phyloP scores from a whole-genome alignment of 2,113 vertebrate species.

The Corvus hawaiiensis region DNA sequence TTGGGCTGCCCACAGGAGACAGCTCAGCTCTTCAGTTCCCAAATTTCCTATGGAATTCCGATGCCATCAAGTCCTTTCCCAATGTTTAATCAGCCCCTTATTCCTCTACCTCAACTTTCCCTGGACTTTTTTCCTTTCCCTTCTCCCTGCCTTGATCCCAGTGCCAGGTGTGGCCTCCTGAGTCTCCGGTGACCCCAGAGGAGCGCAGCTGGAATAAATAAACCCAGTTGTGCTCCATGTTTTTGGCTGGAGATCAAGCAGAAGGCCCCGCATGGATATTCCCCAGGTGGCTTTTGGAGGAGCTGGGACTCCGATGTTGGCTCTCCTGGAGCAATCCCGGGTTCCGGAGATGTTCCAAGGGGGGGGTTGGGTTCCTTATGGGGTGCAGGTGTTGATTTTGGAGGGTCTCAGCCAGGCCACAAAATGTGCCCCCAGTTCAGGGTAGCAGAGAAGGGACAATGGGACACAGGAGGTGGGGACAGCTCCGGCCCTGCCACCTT shows the following conservation, averaged over 20 bases:
- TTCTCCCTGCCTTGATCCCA: background rate
- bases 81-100: background rate
- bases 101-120: background rate
- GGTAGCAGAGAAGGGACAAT: background rate
- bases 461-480: background rate
- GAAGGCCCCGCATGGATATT: background rate
- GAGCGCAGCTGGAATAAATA: background rate
- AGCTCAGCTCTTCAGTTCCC: background rate
- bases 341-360: background rate
- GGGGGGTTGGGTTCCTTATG: background rate
- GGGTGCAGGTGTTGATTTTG: background rate
- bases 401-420: background rate
- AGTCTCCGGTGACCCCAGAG: background rate
- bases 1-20: background rate
- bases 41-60: background rate
- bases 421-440: background rate
- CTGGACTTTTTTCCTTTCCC: background rate
- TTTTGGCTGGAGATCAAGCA: background rate
- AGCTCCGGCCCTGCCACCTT: background rate
- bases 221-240: accelerated
- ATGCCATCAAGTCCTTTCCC: background rate
- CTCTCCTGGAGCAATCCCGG: background rate
- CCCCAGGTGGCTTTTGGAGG: background rate
- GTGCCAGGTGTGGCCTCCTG: background rate
- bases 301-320: accelerated